Base-by-base conservation (phyloP, 2,888 invertebrate genomes). In the Drosophila nr. medialis region DNA sequence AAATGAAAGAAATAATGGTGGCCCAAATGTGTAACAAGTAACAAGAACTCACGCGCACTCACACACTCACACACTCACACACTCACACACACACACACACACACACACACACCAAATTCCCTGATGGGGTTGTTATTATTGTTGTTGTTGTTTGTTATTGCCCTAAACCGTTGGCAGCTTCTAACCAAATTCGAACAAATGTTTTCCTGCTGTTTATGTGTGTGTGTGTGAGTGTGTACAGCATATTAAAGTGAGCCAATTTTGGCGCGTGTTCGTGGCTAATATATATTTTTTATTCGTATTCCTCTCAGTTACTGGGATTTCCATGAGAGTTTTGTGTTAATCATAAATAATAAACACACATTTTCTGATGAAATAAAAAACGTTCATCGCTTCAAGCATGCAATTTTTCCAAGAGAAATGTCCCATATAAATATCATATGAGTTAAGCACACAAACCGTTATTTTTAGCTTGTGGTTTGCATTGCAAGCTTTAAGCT, bases 1-100 rank as follows among this genome's bases (percentile, higher is more conserved):
- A 86, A 89, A 86, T 89, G 83, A 89, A 86, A 77, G 77, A 77
- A 81, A 83, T 89, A 86, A 86, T 84, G 86, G 79, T 68, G 72
- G 83, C 81, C 83, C 71, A 80, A 81, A 56, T 30, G 56, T 56
- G 56, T 89, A 89, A 81, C 84, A 77, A 71, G 80, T 72, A 84
- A 78, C 75, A 85, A 77, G 55, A 77, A 79, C 63, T 58, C 78
- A 79, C 72, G 48, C 70, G 54, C 68, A 42, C 55, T 30, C 53
- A 21, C 32, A 50, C 45, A 27, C 53, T 13, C n/a, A n/a, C n/a
- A n/a, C 68, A 42, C 55, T 30, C 53, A 21, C 32, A 50, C 45
- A 27, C 53, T 13, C n/a, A n/a, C n/a, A n/a, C n/a, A n/a, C 27
- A 6, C 27, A 29, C 27, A 24, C 2, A 24, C 1, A 2, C 45